These are phyloP conservation scores for Lethenteron camtschaticum DNA, from an alignment of 2,113 vertebrate genomes.

Conservation along the genomic window DNA sequence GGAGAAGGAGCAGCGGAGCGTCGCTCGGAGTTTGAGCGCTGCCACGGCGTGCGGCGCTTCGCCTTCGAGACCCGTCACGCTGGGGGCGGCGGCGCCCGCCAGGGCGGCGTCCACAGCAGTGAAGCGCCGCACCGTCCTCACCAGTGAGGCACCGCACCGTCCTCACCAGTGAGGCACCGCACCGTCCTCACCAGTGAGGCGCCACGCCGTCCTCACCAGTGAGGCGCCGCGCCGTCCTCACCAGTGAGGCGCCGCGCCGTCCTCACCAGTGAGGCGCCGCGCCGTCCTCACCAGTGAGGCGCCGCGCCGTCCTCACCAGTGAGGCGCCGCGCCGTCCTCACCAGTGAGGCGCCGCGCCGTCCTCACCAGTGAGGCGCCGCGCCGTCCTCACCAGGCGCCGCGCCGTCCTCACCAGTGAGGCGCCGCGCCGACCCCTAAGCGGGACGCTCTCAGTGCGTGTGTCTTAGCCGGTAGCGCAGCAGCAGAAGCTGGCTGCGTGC, in stretches of 20 bases:
- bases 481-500: too few species aligned
- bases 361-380: constrained; percentile 49
- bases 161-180: constrained; percentile 19
- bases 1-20: constrained; percentile 75
- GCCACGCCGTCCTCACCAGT: too few species aligned
- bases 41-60: constrained; percentile 83
- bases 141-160: constrained; percentile 34
- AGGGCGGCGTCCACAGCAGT: constrained; percentile 81
- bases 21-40: constrained; percentile 79
- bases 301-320: constrained; percentile 78
- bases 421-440: too few species aligned
- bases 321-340: constrained; percentile 15
- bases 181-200: too few species aligned
- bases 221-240: constrained; percentile 25
- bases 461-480: too few species aligned
- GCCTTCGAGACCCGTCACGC: constrained; percentile 94
- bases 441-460: too few species aligned
- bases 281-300: constrained; percentile 6
- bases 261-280: constrained; percentile 49
- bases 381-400: constrained; percentile 19
- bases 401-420: constrained; percentile 70
- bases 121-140: constrained; percentile 77
- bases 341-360: constrained; percentile 36
- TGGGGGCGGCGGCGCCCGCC: constrained; percentile 64
- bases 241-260: constrained; percentile 61